Percentiles rank a stretch among this genome's conserved stretches.
Conservation (phyloP, 2,888 invertebrate species). For the Megamerina dolium region DNA sequence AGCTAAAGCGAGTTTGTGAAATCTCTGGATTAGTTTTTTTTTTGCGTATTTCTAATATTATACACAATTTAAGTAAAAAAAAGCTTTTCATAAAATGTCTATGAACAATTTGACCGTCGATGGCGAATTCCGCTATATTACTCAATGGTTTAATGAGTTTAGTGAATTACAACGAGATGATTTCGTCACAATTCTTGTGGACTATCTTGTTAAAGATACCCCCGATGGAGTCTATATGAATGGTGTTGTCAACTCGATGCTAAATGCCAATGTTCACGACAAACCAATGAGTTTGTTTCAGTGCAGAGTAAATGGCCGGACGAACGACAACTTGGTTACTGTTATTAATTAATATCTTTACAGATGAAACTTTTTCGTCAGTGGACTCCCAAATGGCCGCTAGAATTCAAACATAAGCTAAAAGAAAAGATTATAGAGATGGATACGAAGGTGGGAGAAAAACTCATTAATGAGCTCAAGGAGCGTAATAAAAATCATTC, state of each 20-base stretch:
- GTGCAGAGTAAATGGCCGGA: conserved; percentile 59
- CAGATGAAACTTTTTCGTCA: conserved; percentile 77
- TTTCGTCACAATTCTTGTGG: conserved; percentile 70
- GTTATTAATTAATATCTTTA: conserved; percentile 21
- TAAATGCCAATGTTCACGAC: conserved; percentile 62
- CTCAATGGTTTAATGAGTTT: conserved; percentile 86
- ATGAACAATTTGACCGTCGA: conserved; percentile 58
- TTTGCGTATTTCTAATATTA: no score
- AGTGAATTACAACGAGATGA: conserved; percentile 82
- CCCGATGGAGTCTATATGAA: conserved; percentile 56
- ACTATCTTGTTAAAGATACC: conserved; percentile 42
- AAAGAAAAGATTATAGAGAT: conserved; percentile 64
- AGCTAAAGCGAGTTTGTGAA: no score
- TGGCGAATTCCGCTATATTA: conserved; percentile 72
- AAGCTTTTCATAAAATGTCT: no score
- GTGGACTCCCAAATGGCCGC: conserved; percentile 75
- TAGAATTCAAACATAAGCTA: conserved; percentile 65
- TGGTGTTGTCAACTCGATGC: conserved; percentile 64
- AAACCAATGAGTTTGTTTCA: conserved; percentile 78
- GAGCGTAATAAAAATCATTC: conserved; percentile 19
- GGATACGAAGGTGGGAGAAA: conserved; percentile 66
- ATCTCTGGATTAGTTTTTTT: no score
- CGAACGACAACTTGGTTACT: neutral
- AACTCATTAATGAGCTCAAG: conserved; percentile 55
- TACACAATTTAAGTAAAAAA: no score